These are phyloP conservation scores for Tricholauxania praeusta DNA, from an alignment of 2,888 invertebrate genomes.

Conservation along the genomic window DNA sequence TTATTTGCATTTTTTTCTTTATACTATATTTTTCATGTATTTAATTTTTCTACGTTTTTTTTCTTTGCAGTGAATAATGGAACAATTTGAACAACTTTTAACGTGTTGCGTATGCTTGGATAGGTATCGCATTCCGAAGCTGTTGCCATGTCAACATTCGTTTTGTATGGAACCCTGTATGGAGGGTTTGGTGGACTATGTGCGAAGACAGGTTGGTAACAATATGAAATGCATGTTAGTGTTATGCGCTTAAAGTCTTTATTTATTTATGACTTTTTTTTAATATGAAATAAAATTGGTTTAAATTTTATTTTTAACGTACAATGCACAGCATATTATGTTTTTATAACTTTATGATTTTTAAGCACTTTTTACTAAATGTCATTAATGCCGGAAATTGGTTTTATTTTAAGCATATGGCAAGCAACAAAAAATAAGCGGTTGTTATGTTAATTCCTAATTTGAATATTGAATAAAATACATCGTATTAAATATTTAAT, in stretches of 20 bases:
- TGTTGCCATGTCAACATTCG: slow-evolving; percentile 99
- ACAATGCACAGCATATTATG: too few relatives aligned
- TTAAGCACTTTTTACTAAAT: too few relatives aligned
- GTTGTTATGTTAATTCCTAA: too few relatives aligned
- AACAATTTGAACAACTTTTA: slow-evolving; percentile 96
- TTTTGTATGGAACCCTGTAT: slow-evolving; percentile 99
- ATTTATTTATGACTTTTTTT: background rate
- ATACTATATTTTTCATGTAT: background rate
- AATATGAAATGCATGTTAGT: background rate
- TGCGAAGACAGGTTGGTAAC: slow-evolving; percentile 83
- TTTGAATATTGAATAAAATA: too few relatives aligned
- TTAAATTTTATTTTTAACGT: too few relatives aligned
- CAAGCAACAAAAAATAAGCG: too few relatives aligned
- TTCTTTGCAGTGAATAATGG: slow-evolving; percentile 74
- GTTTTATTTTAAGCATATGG: too few relatives aligned
- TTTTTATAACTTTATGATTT: too few relatives aligned
- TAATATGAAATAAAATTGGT: too few relatives aligned
- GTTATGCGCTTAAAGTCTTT: background rate
- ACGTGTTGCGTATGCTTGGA: slow-evolving; percentile 99
- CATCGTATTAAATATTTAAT: background rate
- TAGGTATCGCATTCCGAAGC: slow-evolving; percentile 96
- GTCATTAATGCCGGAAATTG: too few relatives aligned
- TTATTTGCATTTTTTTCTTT: too few relatives aligned
- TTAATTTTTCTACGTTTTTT: slow-evolving; percentile 25
- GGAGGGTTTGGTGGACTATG: slow-evolving; percentile 96